These are phyloP conservation scores for Rotaria magnacalcarata DNA, from an alignment of 2,888 invertebrate genomes.

Conservation along the genomic window DNA sequence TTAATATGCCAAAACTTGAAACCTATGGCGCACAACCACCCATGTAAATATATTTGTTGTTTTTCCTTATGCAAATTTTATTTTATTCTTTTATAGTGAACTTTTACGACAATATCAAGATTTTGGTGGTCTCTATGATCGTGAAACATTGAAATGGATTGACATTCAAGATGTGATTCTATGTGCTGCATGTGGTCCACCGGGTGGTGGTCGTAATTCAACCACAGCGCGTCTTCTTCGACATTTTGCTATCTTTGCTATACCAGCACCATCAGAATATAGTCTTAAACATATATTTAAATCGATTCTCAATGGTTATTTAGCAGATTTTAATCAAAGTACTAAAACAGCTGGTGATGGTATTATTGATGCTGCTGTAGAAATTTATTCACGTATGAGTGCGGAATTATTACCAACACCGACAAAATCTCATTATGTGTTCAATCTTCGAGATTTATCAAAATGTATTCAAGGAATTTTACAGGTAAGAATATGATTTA, in stretches of 20 bases:
- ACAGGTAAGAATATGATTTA: slow-evolving; percentile 28
- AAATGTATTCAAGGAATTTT: slow-evolving; percentile 75
- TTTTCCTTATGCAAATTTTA: too few relatives aligned
- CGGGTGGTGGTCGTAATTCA: slow-evolving; percentile 59
- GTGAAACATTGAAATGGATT: slow-evolving; percentile 82
- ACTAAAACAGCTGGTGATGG: slow-evolving; percentile 55
- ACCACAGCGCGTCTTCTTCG: slow-evolving; percentile 57
- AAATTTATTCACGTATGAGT: slow-evolving; percentile 59
- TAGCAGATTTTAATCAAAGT: slow-evolving; percentile 70
- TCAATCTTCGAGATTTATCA: slow-evolving; percentile 69
- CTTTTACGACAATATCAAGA: slow-evolving; percentile 70
- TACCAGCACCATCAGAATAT: slow-evolving; percentile 59
- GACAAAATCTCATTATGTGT: slow-evolving; percentile 60
- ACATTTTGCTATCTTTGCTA: slow-evolving; percentile 58
- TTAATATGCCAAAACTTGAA: slow-evolving; percentile 75
- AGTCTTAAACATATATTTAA: slow-evolving; percentile 59
- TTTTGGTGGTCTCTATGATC: slow-evolving; percentile 77
- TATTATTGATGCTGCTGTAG: slow-evolving; percentile 58
- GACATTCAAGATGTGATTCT: slow-evolving; percentile 73
- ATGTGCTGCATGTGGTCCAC: slow-evolving; percentile 60
- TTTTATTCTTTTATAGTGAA: slow-evolving; percentile 49
- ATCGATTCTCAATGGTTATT: slow-evolving; percentile 71
- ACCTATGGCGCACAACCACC: slow-evolving; percentile 60
- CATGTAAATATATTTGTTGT: slow-evolving; percentile 48
- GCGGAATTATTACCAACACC: slow-evolving; percentile 60